Percentiles rank a stretch among this genome's conserved stretches.
Evolutionary conservation across 92 coral and sea anemone species (phyloP).

Genomic region (Parazoanthus atlanticus): DNA sequence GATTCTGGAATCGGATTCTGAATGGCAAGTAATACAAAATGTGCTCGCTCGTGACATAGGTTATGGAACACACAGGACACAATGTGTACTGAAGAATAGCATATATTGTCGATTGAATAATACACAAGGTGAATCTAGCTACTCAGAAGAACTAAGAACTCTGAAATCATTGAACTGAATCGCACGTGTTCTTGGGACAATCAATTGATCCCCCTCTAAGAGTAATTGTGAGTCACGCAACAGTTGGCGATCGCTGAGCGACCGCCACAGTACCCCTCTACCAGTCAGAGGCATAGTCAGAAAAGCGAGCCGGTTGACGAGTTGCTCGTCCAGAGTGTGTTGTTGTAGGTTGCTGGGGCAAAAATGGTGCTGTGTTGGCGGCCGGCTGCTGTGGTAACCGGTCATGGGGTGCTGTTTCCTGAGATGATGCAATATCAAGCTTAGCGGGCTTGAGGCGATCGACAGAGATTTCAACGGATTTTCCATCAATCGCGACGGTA

Average conservation of each 20-base stretch:
- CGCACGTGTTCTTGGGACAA: neutral
- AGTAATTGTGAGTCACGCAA: neutral
- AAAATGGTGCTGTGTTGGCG: constrained; percentile 3
- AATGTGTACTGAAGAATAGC: neutral
- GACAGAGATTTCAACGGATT: constrained; percentile 38
- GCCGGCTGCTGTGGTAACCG: constrained; percentile 3
- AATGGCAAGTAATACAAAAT: no score
- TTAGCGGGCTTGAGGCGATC: constrained; percentile 50
- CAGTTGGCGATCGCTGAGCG: neutral
- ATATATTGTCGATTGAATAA: neutral
- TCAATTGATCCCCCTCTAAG: neutral
- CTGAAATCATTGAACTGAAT: neutral
- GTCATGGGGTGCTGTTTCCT: neutral
- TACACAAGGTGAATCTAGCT: neutral
- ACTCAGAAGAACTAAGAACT: neutral
- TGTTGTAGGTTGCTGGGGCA: constrained; percentile 29
- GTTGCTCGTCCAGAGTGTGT: constrained; percentile 33
- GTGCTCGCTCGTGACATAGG: no score
- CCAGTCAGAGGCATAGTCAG: constrained; percentile 34
- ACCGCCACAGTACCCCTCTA: constrained; percentile 46
- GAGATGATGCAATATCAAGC: constrained; percentile 1
- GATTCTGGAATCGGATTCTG: no score
- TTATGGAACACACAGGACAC: neutral
- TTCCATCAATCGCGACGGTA: constrained; percentile 53
- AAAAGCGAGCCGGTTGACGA: constrained; percentile 20